Evolutionary conservation across 2,797 vertebrate genomes (phyloP), one percentile per base, ranked within the genome.

Genomic region (Cossypha niveicapilla): DNA sequence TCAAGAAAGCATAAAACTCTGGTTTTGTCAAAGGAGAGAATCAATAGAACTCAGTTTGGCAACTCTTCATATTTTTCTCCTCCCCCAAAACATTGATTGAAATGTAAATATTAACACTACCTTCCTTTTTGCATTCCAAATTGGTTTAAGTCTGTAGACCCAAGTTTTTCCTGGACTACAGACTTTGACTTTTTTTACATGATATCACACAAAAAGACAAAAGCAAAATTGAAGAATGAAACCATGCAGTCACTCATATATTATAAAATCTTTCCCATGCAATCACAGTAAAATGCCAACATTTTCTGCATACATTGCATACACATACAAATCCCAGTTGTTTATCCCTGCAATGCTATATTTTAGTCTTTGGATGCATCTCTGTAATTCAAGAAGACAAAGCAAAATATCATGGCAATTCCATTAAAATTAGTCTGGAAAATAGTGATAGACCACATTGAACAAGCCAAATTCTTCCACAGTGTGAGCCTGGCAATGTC

Each of bases 281-380:
- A 75, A 37, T 37, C 32, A 57, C 2, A 78, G 25, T 53, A 25
- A 93, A 95, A 86, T 65, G 32, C 2, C n/a, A 78, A 28, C 10
- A 62, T 87, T 92, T 92, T 92, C 53, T 92, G 50, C 44, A n/a
- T 45, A 32, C 10, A 22, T 13, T 66, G 58, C n/a, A 63, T 56
- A 62, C 42, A 56, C 13, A 25, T 30, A 50, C 4, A 60, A 60
- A 73, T 79, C 45, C 65, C 24, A 34, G 18, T 24, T 78, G 9
- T n/a, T 95, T 78, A 83, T 45, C 24, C 21, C 19, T 45, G 21
- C 19, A 58, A 63, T 32, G 25, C 2, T 62, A 1, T 42, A 58
- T 82, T 88, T 90, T 86, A 62, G 74, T 88, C 5, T 78, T 66
- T 32, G 44, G 60, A 3, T 28, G 8, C 21, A 67, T 27, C 35